These are phyloP conservation scores for Heliconius ethilla DNA, from an alignment of 2,888 invertebrate genomes.

Conservation along the genomic window DNA sequence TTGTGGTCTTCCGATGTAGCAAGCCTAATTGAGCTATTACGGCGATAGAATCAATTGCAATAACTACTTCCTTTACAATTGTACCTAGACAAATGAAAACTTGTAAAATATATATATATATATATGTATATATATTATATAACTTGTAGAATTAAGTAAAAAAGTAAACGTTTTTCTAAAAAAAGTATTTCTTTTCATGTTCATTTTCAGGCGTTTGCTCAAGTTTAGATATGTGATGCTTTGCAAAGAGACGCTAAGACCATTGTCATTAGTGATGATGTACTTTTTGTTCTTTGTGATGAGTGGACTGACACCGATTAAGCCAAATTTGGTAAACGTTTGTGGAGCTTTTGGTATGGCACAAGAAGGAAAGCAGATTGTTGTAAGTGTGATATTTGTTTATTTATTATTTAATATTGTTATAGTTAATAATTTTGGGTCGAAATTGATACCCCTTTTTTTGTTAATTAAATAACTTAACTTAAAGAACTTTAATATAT, in stretches of 20 bases:
- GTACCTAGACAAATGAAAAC: neutral
- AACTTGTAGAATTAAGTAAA: neutral
- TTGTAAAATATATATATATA: no score
- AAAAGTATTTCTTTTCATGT: neutral
- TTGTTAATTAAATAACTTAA: no score
- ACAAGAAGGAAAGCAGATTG: constrained; percentile 64
- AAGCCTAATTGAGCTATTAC: constrained; percentile 3
- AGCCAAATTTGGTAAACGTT: constrained; percentile 80
- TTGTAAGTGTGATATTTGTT: constrained; percentile 58
- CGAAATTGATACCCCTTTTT: neutral
- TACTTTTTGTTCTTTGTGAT: constrained; percentile 79
- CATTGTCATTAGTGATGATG: constrained; percentile 69
- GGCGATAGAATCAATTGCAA: neutral
- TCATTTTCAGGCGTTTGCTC: constrained; percentile 56
- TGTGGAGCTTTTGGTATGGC: constrained; percentile 75
- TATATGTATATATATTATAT: no score
- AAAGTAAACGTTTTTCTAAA: no score
- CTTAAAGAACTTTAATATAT: no score
- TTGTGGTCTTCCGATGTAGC: neutral
- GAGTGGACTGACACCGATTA: constrained; percentile 75
- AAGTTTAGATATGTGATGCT: constrained; percentile 72
- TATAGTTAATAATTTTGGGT: neutral
- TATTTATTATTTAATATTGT: neutral
- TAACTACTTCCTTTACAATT: neutral
- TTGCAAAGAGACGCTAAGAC: constrained; percentile 77